Base-by-base conservation (phyloP, 2,797 vertebrate genomes). In the Alca torda region DNA sequence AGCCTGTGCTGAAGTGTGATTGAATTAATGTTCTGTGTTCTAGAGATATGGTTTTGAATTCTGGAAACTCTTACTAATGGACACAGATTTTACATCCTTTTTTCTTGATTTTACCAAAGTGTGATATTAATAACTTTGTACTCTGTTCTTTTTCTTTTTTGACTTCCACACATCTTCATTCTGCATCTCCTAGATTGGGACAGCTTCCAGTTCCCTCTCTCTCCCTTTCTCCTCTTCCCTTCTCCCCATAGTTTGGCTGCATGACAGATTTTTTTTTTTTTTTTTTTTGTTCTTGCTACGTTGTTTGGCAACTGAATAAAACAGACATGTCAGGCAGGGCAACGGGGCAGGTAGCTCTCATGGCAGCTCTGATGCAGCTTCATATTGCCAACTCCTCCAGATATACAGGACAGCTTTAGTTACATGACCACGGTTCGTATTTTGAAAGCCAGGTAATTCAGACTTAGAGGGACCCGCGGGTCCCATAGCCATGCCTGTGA, bases 381-480 rank as follows among this genome's bases (percentile, higher is more conserved):
- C 30, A 7, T 25, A 37, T 18, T 74, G n/a, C 51, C 17, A 25
- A 5, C 33, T 57, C 28, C 48, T 63, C 48, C 48, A 90, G 28
- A 53, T 51, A 57, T 1, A 15, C 16, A 43, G 30, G 11, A 48
- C 18, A 67, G 16, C 30, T 70, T 54, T 51, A 10, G 6, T 81
- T 83, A 37, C 17, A 7, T 33, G 54, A 35, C 15, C 26, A 46
- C 48, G 16, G 15, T 28, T 56, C 0, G 1, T 54, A 14, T 70
- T 84, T 80, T 84, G 68, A 85, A 67, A 82, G 25, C 21, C 23
- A 50, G 50, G 5, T 69, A 57, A 41, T 72, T 73, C 45, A 72
- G 41, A 41, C 35, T 59, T 6, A 3, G 19, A 53, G 18, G 12
- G 53, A 60, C 18, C 8, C 0, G 0, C 30, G 35, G 23, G 31